Percentiles rank a stretch among this genome's conserved stretches.
Conservation (phyloP, 2,797 vertebrate genomes). For the Epinephelus malabaricus region DNA sequence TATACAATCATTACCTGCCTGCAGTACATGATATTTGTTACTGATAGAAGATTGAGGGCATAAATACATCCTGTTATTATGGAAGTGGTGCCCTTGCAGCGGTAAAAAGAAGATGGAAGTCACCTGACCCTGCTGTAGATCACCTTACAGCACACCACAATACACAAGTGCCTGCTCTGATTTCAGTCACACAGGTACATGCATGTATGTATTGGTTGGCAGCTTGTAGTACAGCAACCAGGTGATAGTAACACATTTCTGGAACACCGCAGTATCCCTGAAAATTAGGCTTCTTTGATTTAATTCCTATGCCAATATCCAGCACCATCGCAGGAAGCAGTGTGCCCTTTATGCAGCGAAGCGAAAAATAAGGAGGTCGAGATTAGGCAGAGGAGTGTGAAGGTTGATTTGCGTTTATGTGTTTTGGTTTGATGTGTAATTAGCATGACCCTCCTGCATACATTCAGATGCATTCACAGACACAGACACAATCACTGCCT, state of each 20-base stretch:
- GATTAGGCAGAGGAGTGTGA: constrained; percentile 50
- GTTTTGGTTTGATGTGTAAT: constrained; percentile 63
- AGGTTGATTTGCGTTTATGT: constrained; percentile 65
- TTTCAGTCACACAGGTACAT: background rate
- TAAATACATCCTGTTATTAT: constrained; percentile 54
- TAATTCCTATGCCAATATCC: background rate
- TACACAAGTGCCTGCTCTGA: background rate
- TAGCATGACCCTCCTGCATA: constrained; percentile 50
- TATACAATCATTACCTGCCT: constrained; percentile 33
- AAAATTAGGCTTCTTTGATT: background rate
- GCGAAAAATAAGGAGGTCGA: background rate
- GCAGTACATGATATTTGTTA: constrained; percentile 34
- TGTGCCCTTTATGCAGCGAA: background rate
- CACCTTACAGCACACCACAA: constrained; percentile 2
- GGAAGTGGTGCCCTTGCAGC: constrained; percentile 43
- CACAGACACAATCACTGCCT: background rate
- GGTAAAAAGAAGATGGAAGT: constrained; percentile 47
- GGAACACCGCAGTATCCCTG: background rate
- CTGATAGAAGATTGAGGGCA: constrained; percentile 25
- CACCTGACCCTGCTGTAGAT: constrained; percentile 32
- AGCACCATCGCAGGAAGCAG: background rate
- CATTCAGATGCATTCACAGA: constrained; percentile 2
- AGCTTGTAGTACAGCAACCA: background rate
- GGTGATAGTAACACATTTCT: constrained; percentile 8
- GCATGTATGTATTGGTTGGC: background rate